A percentile compares a stretch with the other conserved stretches of the same genome.
Evolutionary conservation across 2,888 invertebrate genomes (phyloP).

Genomic region (Phortica okadai): DNA sequence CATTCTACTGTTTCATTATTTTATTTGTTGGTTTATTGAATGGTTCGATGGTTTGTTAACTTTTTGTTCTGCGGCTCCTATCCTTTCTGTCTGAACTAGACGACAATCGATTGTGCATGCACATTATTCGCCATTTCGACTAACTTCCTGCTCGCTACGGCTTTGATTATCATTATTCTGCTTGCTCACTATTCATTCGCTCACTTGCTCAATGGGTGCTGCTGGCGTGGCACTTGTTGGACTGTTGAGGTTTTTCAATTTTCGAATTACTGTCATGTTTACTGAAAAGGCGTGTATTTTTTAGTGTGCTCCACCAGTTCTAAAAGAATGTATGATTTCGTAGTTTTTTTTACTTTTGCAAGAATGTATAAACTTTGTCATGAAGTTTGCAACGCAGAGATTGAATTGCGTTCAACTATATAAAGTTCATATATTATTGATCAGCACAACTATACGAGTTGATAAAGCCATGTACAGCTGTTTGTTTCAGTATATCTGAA

Average conservation of each 20-base stretch:
- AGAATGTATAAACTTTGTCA: too few relatives aligned
- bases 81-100: not conserved
- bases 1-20: constrained; percentile 49
- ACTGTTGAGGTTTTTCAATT: constrained; percentile 34
- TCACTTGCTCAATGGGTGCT: too few relatives aligned
- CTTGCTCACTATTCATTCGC: not conserved
- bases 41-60: constrained; percentile 27
- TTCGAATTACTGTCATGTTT: constrained; percentile 50
- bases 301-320: too few relatives aligned
- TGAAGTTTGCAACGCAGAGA: too few relatives aligned
- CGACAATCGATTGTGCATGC: not conserved
- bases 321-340: too few relatives aligned
- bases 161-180: not conserved
- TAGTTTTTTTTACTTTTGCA: too few relatives aligned
- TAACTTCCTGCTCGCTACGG: not conserved
- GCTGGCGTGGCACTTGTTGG: constrained; percentile 34
- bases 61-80: constrained; percentile 35
- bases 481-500: too few relatives aligned
- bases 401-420: too few relatives aligned
- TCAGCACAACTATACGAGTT: too few relatives aligned
- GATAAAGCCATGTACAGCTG: too few relatives aligned
- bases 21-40: constrained; percentile 37
- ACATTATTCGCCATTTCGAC: not conserved
- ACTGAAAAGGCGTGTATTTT: constrained; percentile 21
- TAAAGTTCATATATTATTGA: too few relatives aligned